phyloP scores from a whole-genome alignment of 1,140 invertebrate species.

The Camponotus pennsylvanicus region DNA sequence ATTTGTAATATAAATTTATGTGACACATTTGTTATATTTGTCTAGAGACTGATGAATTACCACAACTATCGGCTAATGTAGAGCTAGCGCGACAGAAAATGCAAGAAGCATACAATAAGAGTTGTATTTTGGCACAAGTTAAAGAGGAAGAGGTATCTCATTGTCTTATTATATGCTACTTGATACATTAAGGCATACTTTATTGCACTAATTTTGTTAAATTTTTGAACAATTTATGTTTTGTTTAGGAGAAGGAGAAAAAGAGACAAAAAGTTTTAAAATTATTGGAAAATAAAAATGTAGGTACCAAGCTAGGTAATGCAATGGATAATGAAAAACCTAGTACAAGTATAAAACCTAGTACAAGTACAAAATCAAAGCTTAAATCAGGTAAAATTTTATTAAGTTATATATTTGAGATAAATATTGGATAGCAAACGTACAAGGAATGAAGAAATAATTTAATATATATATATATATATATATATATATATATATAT shows the following conservation, averaged over 20 bases:
- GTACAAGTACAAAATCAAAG: constrained; percentile 68
- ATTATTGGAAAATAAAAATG: constrained; percentile 54
- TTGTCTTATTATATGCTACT: neutral
- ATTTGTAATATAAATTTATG: constrained; percentile 49
- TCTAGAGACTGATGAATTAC: constrained; percentile 83
- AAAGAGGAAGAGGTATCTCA: constrained; percentile 81
- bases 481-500: neutral
- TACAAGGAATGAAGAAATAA: neutral
- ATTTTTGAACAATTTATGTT: neutral
- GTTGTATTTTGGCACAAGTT: constrained; percentile 73
- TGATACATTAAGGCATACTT: neutral
- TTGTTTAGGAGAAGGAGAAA: constrained; percentile 53
- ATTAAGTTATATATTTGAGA: neutral
- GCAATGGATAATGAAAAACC: constrained; percentile 49
- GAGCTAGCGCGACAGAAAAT: constrained; percentile 79
- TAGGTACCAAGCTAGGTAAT: constrained; percentile 66
- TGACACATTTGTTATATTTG: constrained; percentile 7
- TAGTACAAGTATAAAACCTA: constrained; percentile 61
- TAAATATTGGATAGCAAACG: neutral
- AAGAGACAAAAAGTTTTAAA: constrained; percentile 74
- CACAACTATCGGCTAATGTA: constrained; percentile 71
- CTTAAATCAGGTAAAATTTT: constrained; percentile 72
- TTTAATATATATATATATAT: neutral
- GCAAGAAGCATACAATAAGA: constrained; percentile 83
- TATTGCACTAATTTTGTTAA: neutral